Conservation (phyloP, 2,888 invertebrate genomes). For the Himalopsyche japonica region DNA sequence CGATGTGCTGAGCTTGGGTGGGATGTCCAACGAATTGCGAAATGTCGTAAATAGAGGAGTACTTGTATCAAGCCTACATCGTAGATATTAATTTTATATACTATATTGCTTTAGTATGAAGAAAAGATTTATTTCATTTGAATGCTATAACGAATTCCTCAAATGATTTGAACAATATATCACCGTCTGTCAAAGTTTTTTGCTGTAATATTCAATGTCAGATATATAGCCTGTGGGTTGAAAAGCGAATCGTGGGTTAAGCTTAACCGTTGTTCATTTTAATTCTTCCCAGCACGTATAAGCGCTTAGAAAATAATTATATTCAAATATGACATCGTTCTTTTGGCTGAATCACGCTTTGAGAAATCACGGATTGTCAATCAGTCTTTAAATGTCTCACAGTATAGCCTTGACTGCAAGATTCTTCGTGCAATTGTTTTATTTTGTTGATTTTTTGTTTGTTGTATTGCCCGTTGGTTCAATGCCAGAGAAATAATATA, state of each 20-base stretch:
- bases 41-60: too few species aligned
- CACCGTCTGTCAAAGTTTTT: neutral
- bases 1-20: too few species aligned
- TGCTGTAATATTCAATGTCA: neutral
- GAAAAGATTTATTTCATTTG: neutral
- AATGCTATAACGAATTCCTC: neutral
- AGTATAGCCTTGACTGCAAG: neutral
- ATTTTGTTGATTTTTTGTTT: neutral
- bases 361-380: conserved; percentile 1
- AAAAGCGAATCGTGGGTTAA: neutral
- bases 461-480: neutral
- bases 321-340: conserved; percentile 4
- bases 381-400: neutral
- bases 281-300: neutral
- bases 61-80: too few species aligned
- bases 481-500: neutral
- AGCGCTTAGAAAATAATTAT: neutral
- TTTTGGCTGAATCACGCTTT: neutral
- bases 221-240: neutral
- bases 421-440: neutral
- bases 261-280: neutral
- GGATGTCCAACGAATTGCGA: too few species aligned
- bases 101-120: too few species aligned
- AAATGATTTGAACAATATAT: neutral
- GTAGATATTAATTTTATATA: too few species aligned